Base-by-base conservation (phyloP, 2,113 vertebrate genomes). In the Saguinus midas region DNA sequence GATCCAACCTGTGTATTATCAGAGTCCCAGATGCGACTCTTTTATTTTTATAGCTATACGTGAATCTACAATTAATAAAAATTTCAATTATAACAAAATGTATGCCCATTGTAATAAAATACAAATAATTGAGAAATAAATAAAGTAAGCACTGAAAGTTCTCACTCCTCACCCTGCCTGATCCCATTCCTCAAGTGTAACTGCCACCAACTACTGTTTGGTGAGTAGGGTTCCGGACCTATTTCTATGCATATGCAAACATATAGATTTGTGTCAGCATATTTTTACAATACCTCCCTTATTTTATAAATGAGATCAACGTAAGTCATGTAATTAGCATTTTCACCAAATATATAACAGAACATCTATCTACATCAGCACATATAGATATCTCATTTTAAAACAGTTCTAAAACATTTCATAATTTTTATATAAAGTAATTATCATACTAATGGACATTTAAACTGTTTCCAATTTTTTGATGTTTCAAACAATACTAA, bases 81-180 rank as follows among this genome's bases (percentile, higher is more conserved):
- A 95, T 48, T 81, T 61, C 29, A 85, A 43, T 27, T 37, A 11
- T 35, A 45, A 66, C 72, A 91, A 83, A 83, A 87, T 32, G 20
- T 6, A 76, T 66, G 32, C 10, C 14, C n/a, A 76, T 0, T 91
- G 8, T 88, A 81, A 86, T 91, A 80, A 68, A 88, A 84, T 61
- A 73, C 20, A 95, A 82, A 64, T 64, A 81, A 89, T 78, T 58
- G 57, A 84, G 32, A 89, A 96, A 85, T 75, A 75, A 94, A 81
- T 58, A 75, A 87, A 78, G 23, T n/a, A 18, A 27, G 25, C 29
- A 48, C 27, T 50, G 5, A 76, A 78, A 87, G 7, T 5, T 32
- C 25, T 52, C 68, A 7, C 64, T 89, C 37, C 29, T 66, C 16
- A 45, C 14, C 20, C 25, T 17, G 68, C n/a, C 17, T 61, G 50